These are phyloP conservation scores for Callorhinus ursinus DNA, from an alignment of 2,113 vertebrate species.

Conservation along the genomic window DNA sequence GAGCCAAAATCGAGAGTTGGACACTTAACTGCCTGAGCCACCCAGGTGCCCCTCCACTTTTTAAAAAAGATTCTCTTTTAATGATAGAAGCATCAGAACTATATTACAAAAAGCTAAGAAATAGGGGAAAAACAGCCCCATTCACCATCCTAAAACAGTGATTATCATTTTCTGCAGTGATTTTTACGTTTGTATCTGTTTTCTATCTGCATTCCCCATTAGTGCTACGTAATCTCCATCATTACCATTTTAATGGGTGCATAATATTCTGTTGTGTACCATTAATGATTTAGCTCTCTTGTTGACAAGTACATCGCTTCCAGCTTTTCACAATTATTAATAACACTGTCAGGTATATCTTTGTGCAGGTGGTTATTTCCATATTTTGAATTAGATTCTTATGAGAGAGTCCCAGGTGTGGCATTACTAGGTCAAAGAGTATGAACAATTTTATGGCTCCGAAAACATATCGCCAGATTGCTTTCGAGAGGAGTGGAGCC, in stretches of 20 bases:
- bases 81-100: not conserved
- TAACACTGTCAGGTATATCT: not conserved
- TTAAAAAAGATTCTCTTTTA: not conserved
- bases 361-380: not conserved
- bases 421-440: not conserved
- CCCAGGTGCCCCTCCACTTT: not conserved
- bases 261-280: not conserved
- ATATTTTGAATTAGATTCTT: constrained; percentile 46
- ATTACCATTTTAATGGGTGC: not conserved
- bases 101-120: not conserved
- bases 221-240: not conserved
- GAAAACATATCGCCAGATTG: not conserved
- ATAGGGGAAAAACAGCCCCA: not conserved
- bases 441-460: constrained; percentile 37
- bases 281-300: not conserved
- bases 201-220: not conserved
- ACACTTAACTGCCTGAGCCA: not conserved
- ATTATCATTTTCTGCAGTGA: not conserved
- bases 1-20: not conserved
- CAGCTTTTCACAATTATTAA: not conserved
- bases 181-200: not conserved
- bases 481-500: not conserved
- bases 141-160: not conserved
- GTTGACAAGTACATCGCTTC: not conserved
- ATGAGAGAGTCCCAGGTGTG: not conserved